Conservation (phyloP, 2,888 invertebrate species). For the Tricholauxania praeusta region DNA sequence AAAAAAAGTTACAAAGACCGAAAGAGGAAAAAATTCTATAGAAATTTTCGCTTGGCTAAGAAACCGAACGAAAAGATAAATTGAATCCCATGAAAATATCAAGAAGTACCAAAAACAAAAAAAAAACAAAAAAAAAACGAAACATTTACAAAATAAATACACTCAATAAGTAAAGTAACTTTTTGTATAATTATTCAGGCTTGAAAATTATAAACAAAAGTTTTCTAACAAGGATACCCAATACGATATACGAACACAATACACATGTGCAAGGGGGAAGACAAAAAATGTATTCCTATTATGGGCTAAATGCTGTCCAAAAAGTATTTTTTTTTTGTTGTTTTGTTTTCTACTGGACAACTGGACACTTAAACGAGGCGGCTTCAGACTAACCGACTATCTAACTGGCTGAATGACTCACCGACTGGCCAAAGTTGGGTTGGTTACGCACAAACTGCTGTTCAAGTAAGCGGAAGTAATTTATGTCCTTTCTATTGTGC, state of each 20-base stretch:
- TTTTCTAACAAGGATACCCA: slow-evolving; percentile 16
- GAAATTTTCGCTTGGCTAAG: slow-evolving; percentile 5
- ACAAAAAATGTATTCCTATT: neutral
- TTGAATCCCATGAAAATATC: neutral
- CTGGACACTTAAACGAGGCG: neutral
- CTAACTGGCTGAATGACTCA: neutral
- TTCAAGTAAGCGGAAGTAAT: slow-evolving; percentile 64
- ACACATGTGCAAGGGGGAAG: neutral
- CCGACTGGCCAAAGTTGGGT: slow-evolving; percentile 40
- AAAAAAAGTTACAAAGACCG: neutral
- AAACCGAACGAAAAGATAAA: neutral
- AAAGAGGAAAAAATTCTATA: neutral
- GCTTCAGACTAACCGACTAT: too few relatives aligned
- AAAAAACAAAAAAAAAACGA: neutral
- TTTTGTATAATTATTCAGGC: slow-evolving; percentile 58
- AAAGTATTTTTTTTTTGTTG: neutral
- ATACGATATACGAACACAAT: too few relatives aligned
- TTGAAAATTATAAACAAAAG: slow-evolving; percentile 52
- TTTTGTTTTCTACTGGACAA: neutral
- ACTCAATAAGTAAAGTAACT: slow-evolving; percentile 24
- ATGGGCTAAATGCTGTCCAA: too few relatives aligned
- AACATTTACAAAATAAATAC: slow-evolving; percentile 1
- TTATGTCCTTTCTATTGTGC: slow-evolving; percentile 57
- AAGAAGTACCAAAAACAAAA: neutral
- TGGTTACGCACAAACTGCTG: slow-evolving; percentile 62